A percentile compares a stretch with the other conserved stretches of the same genome.
phyloP scores from a whole-genome alignment of 2,888 invertebrate genomes.

The Ctena decussata region DNA sequence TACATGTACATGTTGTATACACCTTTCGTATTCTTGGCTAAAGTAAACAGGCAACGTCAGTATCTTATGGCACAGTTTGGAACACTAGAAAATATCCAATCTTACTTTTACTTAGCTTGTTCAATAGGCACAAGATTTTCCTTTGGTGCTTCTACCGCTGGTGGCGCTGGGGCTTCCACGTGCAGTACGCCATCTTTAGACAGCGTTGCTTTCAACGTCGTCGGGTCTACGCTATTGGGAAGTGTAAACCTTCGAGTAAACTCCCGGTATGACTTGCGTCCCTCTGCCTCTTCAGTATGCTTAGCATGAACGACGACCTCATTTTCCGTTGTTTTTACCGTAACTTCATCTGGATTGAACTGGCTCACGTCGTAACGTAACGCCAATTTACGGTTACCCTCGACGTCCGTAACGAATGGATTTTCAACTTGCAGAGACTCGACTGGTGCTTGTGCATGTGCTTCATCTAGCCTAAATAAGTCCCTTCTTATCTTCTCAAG shows the following conservation, averaged over 20 bases:
- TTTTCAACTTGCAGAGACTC: slow-evolving; percentile 65
- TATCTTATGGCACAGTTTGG: too few relatives aligned
- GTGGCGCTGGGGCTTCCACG: slow-evolving; percentile 97
- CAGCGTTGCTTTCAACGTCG: slow-evolving; percentile 97
- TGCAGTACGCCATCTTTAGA: slow-evolving; percentile 99
- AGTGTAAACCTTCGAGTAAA: slow-evolving; percentile 99
- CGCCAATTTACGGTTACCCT: slow-evolving; percentile 95
- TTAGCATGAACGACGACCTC: slow-evolving; percentile 97
- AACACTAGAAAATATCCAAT: too few relatives aligned
- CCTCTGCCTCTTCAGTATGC: slow-evolving; percentile 99
- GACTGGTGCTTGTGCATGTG: slow-evolving; percentile 41
- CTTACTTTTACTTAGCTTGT: not conserved
- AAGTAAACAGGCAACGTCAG: too few relatives aligned
- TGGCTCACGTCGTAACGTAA: slow-evolving; percentile 98
- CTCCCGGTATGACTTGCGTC: slow-evolving; percentile 98
- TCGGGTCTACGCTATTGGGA: slow-evolving; percentile 98
- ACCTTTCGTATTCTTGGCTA: too few relatives aligned
- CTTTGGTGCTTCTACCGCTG: slow-evolving; percentile 90
- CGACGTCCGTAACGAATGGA: slow-evolving; percentile 85
- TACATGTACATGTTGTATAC: too few relatives aligned
- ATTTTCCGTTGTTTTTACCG: slow-evolving; percentile 99
- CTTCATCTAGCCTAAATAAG: slow-evolving; percentile 67
- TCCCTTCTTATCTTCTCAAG: slow-evolving; percentile 61
- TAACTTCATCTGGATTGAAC: slow-evolving; percentile 98
- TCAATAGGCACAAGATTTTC: slow-evolving; percentile 94